Evolutionary conservation across 2,113 vertebrate genomes (phyloP), one percentile per base, ranked within the genome.

Genomic region (Dipodomys ordii): DNA sequence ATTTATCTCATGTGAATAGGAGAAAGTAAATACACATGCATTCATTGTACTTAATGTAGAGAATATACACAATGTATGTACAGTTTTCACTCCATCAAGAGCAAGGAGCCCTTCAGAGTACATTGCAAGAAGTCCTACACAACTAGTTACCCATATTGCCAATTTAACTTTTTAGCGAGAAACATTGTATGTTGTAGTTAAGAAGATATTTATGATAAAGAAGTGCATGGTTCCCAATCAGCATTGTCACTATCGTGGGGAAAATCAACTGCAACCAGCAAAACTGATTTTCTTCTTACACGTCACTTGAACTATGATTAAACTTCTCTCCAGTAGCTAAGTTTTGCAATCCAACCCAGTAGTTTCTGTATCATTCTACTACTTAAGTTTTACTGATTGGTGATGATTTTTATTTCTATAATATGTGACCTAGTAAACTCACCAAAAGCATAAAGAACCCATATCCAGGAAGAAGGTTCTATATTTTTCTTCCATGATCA

Each of bases 301-400:
- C 1, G 57, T 91, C n/a, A 13, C 4, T 6, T 12, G 25, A 32
- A 4, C 0, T 53, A 65, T 28, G 83, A n/a, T 13, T 7, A 30
- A 13, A 7, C 27, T 46, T 67, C 53, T 22, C 83, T 15, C 44
- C 53, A 57, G 39, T 1, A 28, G 1, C 39, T 69, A 53, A 71
- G 0, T 2, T 0, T 67, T 19, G 30, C 5, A 23, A 2, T 30
- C 3, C 3, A 44, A 71, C 1, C 7, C 6, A 4, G 3, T 23
- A 0, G n/a, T 18, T 27, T 49, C 16, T 22, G 1, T 67, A 19
- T 87, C 53, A 30, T 9, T 6, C 23, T 28, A 2, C 39, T 13
- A 15, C 19, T 64, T 60, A 32, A n/a, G 20, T 12, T 2, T 71
- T 25, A 49, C 16, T 67, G 20, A 86, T 49, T 30, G 6, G 4